Evolutionary conservation across 2,797 vertebrate species (phyloP), one percentile per base, ranked within the genome.

Genomic region (Peromyscus melanophrys): DNA sequence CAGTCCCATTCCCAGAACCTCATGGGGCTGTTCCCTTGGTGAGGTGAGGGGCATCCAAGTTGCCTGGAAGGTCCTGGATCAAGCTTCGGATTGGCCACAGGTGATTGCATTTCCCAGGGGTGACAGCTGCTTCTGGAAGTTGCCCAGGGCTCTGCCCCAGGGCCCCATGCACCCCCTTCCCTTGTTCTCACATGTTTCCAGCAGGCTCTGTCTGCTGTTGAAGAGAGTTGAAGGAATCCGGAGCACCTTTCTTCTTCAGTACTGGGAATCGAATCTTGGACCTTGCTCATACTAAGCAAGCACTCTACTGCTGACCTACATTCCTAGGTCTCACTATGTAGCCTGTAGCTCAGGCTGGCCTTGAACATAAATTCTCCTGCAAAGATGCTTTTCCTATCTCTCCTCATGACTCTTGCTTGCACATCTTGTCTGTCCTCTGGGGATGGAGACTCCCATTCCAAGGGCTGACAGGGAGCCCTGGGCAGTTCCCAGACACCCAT

Each of bases 301-400:
- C 0, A 0, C 4, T 83, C 59, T 63, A 43, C 23, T 1, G 34
- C 31, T 1, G 11, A 85, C 11, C 19, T 49, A 34, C 19, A 25
- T 85, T 49, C 83, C 43, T 49, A 67, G 29, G 43, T 55, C 34
- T 71, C 8, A 55, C 23, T 5, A 1, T 27, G 49, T 17, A 3
- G 23, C 46, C 46, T 27, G 13, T 55, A 6, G 34, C 46, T 34
- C 65, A 71, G 84, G 84, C 84, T 71, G 34, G 23, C 34, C 23
- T 87, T 87, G 65, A 55, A 71, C 9, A 27, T 29, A 37, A 55
- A 37, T 37, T 4, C 7, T 55, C 46, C 46, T 11, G 8, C 46
- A 17, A 37, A 37, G 34, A 8, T 52, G 34, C 46, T 14, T 37
- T 52, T 52, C 46, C 46, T 37, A n/a, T 21, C 21, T 23, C 7